Base-by-base conservation (phyloP, 1,140 invertebrate genomes). In the Musca vetustissima region DNA sequence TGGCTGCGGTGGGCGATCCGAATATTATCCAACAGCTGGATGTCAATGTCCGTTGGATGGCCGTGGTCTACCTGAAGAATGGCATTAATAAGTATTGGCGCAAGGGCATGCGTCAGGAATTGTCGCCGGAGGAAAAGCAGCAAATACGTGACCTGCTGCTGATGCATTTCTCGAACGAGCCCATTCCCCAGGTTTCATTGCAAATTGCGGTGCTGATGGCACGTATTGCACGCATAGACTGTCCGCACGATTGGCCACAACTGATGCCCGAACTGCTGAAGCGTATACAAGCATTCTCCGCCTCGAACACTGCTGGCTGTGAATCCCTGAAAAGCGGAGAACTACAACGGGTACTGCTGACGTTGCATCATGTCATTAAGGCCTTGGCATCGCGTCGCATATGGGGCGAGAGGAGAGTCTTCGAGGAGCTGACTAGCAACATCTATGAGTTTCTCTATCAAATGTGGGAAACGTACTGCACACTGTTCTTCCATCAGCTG, bases 71-170 rank as follows among this genome's bases (percentile, higher is more conserved):
- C 84, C 91, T 97, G 72, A 98, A 98, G 83, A 98, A 97, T 87
- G 96, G 95, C 1, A 88, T 98, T n/a, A 95, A 97, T 71, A 90
- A 89, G 68, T 96, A 96, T 78, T 98, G 96, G 96, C 88, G 95
- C 66, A 90, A 89, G 79, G 91, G 89, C 80, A 91, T 93, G 1
- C 90, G 92, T 2, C 88, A 91, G 83, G 90, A 89, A 4, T 92
- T 97, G 71, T 78, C 85, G 0, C 90, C 93, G 36, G 89, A 90
- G 67, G 95, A 97, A 82, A 96, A 95, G 80, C 84, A 85, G 70
- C 87, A 87, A 69, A 86, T 98, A 9, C 87, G 90, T 36, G 86
- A 88, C 69, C 88, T 88, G 43, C 82, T 98, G 14, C 83, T 95
- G 25, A 85, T 86, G 7, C 88, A 89, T 77, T 90, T 97, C 70